Conservation (phyloP, 2,797 vertebrate species). For the Selene dorsalis region DNA sequence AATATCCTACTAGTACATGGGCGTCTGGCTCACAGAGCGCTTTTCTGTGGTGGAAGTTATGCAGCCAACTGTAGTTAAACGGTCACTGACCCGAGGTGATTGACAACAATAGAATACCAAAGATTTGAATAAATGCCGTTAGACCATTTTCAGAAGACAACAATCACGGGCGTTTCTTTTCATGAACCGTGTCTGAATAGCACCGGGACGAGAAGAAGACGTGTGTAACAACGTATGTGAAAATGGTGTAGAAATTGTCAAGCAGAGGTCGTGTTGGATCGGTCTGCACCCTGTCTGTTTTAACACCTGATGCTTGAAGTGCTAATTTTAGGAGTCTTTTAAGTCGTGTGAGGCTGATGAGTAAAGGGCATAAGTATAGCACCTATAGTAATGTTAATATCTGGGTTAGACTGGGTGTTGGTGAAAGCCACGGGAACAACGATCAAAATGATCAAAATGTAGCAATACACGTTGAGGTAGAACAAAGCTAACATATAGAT, state of each 20-base stretch:
- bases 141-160: not conserved
- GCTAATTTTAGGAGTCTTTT: not conserved
- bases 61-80: not conserved
- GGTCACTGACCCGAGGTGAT: not conserved
- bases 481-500: not conserved
- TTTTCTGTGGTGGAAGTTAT: not conserved
- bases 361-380: not conserved
- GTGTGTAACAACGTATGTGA: not conserved
- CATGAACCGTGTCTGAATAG: no score
- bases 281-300: not conserved
- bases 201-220: no score
- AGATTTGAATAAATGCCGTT: accelerated
- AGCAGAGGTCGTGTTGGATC: not conserved
- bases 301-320: not conserved
- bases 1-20: not conserved
- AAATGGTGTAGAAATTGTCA: no score
- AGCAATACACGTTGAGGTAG: not conserved
- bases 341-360: no score
- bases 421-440: not conserved
- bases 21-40: not conserved
- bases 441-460: not conserved
- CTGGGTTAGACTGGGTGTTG: not conserved
- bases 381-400: not conserved
- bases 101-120: no score
- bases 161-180: not conserved